Conservation (phyloP, 2,113 vertebrate species). For the Zootoca vivipara region DNA sequence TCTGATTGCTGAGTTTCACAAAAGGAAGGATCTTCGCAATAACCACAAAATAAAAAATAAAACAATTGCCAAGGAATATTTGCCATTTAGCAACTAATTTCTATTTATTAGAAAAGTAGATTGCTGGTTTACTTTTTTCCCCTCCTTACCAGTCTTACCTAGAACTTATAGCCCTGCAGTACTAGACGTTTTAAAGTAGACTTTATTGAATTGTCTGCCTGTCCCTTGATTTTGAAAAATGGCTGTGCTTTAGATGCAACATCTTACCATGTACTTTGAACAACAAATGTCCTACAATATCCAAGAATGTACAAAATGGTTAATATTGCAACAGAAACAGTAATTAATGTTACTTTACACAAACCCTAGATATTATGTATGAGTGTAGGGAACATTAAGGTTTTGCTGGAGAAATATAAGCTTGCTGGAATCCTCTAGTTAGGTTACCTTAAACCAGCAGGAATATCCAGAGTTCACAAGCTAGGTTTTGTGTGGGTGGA, state of each 20-base stretch:
- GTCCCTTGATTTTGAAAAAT: neutral
- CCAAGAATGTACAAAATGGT: neutral
- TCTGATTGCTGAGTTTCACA: neutral
- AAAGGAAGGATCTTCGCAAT: neutral
- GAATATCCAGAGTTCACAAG: neutral
- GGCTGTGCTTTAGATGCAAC: neutral
- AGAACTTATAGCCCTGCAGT: neutral
- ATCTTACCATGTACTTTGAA: neutral
- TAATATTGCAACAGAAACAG: conserved; percentile 3
- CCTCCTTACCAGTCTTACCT: neutral
- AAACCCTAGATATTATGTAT: neutral
- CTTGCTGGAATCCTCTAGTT: neutral
- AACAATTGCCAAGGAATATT: no score
- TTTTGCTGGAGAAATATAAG: conserved; percentile 17
- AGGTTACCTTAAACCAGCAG: no score
- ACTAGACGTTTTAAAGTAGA: neutral
- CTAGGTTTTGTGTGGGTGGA: neutral
- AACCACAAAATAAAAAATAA: no score
- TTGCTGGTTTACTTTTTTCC: no score
- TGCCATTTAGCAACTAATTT: no score
- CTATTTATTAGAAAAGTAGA: no score
- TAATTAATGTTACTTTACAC: neutral
- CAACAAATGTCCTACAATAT: neutral
- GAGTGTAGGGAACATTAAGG: neutral
- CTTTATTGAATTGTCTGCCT: neutral